Evolutionary conservation across 2,888 invertebrate genomes (phyloP).

Genomic region (Steinernema scapterisci): DNA sequence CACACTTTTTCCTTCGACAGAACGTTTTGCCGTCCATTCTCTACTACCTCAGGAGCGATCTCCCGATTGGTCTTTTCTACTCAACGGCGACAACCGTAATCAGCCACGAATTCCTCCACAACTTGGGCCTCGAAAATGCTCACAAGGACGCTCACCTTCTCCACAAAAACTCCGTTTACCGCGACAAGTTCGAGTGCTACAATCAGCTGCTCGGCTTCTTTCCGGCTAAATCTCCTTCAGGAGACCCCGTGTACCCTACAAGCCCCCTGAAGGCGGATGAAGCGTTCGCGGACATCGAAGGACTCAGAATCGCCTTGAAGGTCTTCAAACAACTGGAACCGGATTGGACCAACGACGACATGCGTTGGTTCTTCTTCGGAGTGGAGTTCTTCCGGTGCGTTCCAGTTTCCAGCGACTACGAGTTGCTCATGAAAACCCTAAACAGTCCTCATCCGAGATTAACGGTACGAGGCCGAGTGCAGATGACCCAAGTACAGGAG

Average conservation of each 20-base stretch:
- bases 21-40: not conserved
- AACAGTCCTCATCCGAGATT: not conserved
- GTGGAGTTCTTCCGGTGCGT: slow-evolving; percentile 9
- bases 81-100: slow-evolving; percentile 1
- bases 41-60: not conserved
- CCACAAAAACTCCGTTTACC: not conserved
- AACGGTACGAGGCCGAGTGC: not conserved
- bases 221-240: not conserved
- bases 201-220: not conserved
- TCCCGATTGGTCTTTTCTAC: not conserved
- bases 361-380: not conserved
- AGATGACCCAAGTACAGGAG: slow-evolving; percentile 11
- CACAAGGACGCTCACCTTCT: not conserved
- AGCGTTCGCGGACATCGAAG: not conserved
- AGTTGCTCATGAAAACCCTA: not conserved
- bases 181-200: not conserved
- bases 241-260: not conserved
- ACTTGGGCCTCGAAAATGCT: not conserved
- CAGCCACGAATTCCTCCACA: not conserved
- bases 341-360: not conserved
- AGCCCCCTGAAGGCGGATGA: not conserved
- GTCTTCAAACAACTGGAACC: not conserved
- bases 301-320: not conserved
- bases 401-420: not conserved
- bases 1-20: not conserved